Conservation (phyloP, 2,888 invertebrate species). For the Leuctra nigra region DNA sequence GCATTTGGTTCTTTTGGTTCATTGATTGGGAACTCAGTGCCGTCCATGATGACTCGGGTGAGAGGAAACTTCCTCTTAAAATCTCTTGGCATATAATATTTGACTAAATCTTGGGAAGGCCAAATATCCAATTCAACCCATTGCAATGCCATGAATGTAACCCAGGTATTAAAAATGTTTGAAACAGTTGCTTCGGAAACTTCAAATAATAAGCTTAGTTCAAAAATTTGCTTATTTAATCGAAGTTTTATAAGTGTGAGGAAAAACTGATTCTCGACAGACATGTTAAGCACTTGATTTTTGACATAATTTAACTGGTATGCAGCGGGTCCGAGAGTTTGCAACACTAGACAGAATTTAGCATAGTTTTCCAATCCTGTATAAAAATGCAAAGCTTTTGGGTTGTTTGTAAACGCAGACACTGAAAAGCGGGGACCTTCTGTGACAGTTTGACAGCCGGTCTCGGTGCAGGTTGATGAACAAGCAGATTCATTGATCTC, state of each 20-base stretch:
- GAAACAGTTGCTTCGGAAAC: conserved; percentile 22
- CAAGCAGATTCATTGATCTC: no score
- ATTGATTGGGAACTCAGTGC: conserved; percentile 27
- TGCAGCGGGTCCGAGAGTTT: conserved; percentile 18
- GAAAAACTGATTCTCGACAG: conserved; percentile 20
- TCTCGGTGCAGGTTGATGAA: no score
- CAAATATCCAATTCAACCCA: conserved; percentile 28
- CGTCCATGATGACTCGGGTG: conserved; percentile 30
- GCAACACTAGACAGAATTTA: conserved; percentile 25
- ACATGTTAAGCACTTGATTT: conserved; percentile 17
- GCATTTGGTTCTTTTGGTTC: conserved; percentile 25
- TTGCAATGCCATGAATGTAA: conserved; percentile 25
- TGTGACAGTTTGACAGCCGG: conserved; percentile 3
- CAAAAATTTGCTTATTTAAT: conserved; percentile 23
- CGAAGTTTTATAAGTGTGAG: conserved; percentile 27
- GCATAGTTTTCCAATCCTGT: conserved; percentile 25
- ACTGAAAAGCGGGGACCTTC: background rate
- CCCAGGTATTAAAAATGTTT: conserved; percentile 30
- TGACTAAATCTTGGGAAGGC: conserved; percentile 27
- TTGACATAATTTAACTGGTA: conserved; percentile 17
- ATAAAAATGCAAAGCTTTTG: conserved; percentile 21
- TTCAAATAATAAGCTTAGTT: conserved; percentile 25
- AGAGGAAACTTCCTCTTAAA: conserved; percentile 28
- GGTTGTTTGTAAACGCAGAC: background rate
- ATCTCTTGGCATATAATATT: conserved; percentile 29